Base-by-base conservation (phyloP, 2,113 vertebrate genomes). In the Agapornis roseicollis region DNA sequence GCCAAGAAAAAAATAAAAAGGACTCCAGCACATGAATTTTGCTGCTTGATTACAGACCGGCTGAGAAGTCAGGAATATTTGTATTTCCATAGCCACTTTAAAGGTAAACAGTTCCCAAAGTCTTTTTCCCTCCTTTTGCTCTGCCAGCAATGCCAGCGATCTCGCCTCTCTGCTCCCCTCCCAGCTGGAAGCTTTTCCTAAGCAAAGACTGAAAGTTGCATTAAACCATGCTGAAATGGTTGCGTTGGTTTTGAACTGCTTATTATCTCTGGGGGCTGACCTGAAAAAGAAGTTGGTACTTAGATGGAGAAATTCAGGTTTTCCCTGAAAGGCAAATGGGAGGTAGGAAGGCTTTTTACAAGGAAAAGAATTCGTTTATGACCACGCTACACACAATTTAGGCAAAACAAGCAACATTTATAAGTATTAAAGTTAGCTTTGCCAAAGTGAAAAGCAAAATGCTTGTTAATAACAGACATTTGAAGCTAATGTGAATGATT, bases 201-300 rank as follows among this genome's bases (percentile, higher is more conserved):
- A 89, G 64, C 79, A 94, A 93, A 96, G 88, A 70, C 87, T 85
- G 71, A 90, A 97, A 95, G 93, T 84, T 3, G 0, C 29, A 42
- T 91, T 96, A 95, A 92, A 89, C 66, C 4, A 3, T 61, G 82
- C 94, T 93, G 95, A 94, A 94, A 90, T n/a, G 37, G 90, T 92
- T 96, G 86, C 76, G 92, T 87, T 93, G 63, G 72, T 93, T 94
- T 94, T 94, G 94, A 88, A 93, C 95, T 39, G 84, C 73, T 92
- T 87, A 95, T 94, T 95, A 95, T 93, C 90, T 92, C 46, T 31
- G 72, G 79, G 58, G 89, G 52, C 60, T 84, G 92, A 96, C 81
- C 93, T 94, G 91, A 97, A 97, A 97, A 97, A 87, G 90, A 93
- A 97, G 88, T 88, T 92, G 66, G 60, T 80, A 58, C 76, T 94